Evolutionary conservation across 2,113 vertebrate genomes (phyloP), one percentile per base, ranked within the genome.

Genomic region (Zosterops pallidus): DNA sequence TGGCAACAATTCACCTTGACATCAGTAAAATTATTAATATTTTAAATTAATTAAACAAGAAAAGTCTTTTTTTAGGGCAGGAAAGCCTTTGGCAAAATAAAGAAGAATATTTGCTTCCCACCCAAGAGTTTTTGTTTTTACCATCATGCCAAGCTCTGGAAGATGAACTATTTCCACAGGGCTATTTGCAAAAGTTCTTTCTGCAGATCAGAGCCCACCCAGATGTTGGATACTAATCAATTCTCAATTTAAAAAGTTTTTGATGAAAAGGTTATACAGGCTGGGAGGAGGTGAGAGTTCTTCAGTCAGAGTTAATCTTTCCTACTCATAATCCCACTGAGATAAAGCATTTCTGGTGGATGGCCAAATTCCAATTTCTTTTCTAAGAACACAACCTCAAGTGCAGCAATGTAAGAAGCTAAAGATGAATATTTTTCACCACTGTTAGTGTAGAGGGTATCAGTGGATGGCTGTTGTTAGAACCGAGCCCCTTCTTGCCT

Each of bases 1-100:
- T 60, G 90, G 79, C 85, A 93, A 47, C 64, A 94, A 94, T 96
- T 93, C 85, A 94, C 83, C 83, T 92, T 96, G 68, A 41, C 79
- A 60, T 89, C 81, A 44, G 28, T 93, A 83, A 89, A 88, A 74
- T 90, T 87, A 76, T 86, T 95, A 89, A 72, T 92, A 56, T 82
- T 95, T 92, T 64, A 64, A 92, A 82, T 72, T 56, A 74, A 64
- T 87, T 94, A 65, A 95, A 91, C 35, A 64, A 78, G 77, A 90
- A 84, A 82, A 78, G 47, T 46, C 56, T 71, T 92, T 83, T 90
- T 83, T 90, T 44, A 83, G 47, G 71, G 42, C 70, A 95, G 65
- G 50, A 86, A 85, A 75, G 22, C 57, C 68, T 94, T 90, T 95
- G 76, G 85, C 71, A 93, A 90, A 87, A 59, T 10, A 63, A 35